phyloP scores from a whole-genome alignment of 1,140 invertebrate species.

The Lucilia sericata region DNA sequence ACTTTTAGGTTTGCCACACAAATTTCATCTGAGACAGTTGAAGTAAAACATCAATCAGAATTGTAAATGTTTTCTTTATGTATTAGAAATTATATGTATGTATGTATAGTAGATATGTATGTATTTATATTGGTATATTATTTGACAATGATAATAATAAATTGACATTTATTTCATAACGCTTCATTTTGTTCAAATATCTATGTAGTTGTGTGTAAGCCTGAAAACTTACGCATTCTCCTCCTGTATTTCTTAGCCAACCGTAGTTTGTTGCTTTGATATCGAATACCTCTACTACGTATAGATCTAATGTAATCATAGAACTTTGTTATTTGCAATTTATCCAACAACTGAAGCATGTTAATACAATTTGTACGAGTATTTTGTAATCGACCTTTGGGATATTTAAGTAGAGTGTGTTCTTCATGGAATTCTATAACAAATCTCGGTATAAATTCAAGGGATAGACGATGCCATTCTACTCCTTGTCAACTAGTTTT shows the following conservation, averaged over 20 bases:
- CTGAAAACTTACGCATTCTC: too few relatives aligned
- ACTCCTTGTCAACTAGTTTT: too few relatives aligned
- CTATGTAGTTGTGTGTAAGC: too few relatives aligned
- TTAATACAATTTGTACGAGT: background rate
- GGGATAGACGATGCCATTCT: too few relatives aligned
- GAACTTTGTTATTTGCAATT: background rate
- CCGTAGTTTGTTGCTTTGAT: background rate
- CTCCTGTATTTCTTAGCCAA: too few relatives aligned
- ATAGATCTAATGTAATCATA: background rate
- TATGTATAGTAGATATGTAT: background rate
- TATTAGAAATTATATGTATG: background rate
- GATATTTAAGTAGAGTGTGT: background rate
- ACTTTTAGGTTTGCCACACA: too few relatives aligned
- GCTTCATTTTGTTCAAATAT: too few relatives aligned
- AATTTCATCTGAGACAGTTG: too few relatives aligned
- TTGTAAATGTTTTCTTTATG: too few relatives aligned
- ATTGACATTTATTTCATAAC: background rate
- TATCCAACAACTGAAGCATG: background rate
- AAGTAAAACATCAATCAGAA: too few relatives aligned
- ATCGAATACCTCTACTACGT: background rate
- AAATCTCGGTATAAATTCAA: background rate
- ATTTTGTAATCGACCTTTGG: background rate
- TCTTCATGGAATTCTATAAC: background rate
- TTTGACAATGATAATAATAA: background rate
- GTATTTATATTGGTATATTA: background rate